Evolutionary conservation across 2,797 vertebrate genomes (phyloP), one percentile per base, ranked within the genome.

Genomic region (Sebastes steindachneri): DNA sequence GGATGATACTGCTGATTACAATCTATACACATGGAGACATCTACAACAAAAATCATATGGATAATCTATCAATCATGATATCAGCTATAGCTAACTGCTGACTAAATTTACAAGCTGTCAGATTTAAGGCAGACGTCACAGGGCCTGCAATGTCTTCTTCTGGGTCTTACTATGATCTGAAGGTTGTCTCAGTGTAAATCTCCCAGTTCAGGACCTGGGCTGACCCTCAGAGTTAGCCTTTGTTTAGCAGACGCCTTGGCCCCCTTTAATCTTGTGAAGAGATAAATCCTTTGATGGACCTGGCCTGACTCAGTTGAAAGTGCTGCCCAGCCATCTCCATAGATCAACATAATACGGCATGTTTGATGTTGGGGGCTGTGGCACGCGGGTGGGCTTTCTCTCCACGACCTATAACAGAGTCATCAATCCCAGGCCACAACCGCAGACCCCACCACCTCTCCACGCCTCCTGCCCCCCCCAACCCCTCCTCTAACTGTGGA

Each of bases 251-350:
- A 94, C 87, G 88, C 92, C 93, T 93, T 76, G 83, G 78, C 88
- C 91, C 91, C 90, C 95, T 96, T 96, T 96, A 95, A 96, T 96
- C 95, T 96, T 88, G 86, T 60, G 84, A 89, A 80, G 92, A 95
- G 94, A 96, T 95, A 95, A 94, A 95, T 95, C 94, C 93, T 94
- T 93, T 94, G 95, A 95, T 94, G 94, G 94, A 92, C 94, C 95
- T 91, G 91, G 91, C 88, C 94, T 89, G 93, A 90, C 89, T 95
- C 86, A 86, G 93, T 93, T 95, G 92, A 95, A 94, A 95, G 95
- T 95, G 91, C 91, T 88, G 93, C 85, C 87, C 74, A 64, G 80
- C 92, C 92, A 86, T 91, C 86, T 89, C 89, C 91, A 96, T 96
- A 96, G 89, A 96, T 97, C 96, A 96, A 92, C 88, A 80, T 84